Conservation (phyloP, 2,797 vertebrate genomes). For the Philypnodon macrostomus region DNA sequence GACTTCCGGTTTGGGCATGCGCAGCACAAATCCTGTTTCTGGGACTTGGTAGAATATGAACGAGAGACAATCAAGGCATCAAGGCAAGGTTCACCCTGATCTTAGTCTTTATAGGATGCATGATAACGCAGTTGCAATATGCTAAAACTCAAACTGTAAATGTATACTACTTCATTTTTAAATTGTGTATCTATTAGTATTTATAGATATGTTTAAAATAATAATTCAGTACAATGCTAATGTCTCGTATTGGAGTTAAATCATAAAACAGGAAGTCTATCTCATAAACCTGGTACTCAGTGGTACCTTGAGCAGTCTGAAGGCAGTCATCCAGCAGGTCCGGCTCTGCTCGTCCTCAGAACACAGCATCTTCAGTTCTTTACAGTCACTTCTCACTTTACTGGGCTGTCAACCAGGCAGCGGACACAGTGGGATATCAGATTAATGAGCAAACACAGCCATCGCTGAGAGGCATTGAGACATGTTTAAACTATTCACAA, state of each 20-base stretch:
- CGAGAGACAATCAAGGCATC: no score
- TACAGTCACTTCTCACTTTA: constrained; percentile 86
- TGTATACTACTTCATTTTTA: no score
- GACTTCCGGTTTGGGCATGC: no score
- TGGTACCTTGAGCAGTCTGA: constrained; percentile 92
- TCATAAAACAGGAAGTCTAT: background rate
- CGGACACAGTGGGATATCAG: constrained; percentile 14
- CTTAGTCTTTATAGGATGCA: no score
- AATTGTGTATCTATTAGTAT: no score
- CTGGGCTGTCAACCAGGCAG: constrained; percentile 80
- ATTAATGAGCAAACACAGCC: constrained; percentile 17
- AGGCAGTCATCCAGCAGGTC: constrained; percentile 94
- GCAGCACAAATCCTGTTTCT: no score
- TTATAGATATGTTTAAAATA: no score
- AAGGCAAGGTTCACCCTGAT: no score
- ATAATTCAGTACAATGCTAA: no score
- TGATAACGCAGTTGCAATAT: no score
- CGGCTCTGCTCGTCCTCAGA: constrained; percentile 94
- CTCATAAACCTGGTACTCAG: background rate
- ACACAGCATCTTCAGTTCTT: constrained; percentile 92
- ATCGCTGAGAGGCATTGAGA: background rate
- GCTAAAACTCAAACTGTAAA: no score
- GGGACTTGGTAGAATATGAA: no score
- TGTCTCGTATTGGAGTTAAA: background rate
- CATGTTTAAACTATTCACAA: background rate